Percentiles rank a stretch among this genome's conserved stretches.
phyloP scores from a whole-genome alignment of 1,140 invertebrate species.

The Conus betulinus region DNA sequence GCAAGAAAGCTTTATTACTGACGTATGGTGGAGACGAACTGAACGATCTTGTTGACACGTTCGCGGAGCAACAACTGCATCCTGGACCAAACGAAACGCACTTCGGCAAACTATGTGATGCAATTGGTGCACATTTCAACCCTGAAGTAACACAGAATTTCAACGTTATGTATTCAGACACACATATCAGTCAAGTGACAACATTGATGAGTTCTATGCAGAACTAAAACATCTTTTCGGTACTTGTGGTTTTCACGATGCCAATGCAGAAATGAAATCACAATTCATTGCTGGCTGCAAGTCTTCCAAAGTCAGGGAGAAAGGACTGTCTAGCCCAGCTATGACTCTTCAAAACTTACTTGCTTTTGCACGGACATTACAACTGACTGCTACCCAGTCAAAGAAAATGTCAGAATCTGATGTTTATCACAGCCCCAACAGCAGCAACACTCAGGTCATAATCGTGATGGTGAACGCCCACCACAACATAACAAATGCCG shows the following conservation, averaged over 20 bases:
- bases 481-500: background rate
- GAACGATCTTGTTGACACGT: conserved; percentile 11
- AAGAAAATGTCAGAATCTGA: too few species aligned
- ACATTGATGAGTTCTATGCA: conserved; percentile 8
- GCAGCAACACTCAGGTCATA: too few species aligned
- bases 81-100: background rate
- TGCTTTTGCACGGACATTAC: too few species aligned
- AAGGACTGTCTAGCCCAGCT: background rate
- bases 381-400: too few species aligned
- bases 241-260: conserved; percentile 1
- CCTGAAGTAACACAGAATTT: background rate
- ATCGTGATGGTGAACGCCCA: too few species aligned
- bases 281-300: conserved; percentile 7
- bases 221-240: background rate
- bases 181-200: background rate
- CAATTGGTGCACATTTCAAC: background rate
- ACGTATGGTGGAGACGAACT: conserved; percentile 16
- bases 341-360: background rate
- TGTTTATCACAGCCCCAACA: too few species aligned
- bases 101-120: background rate
- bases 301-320: conserved; percentile 5
- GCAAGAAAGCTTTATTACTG: too few species aligned
- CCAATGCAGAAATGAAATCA: conserved; percentile 11
- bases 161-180: background rate
- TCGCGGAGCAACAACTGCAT: background rate